Conservation (phyloP, 35 echinoderm and acorn worm genomes). For the Eucidaris tribuloides region DNA sequence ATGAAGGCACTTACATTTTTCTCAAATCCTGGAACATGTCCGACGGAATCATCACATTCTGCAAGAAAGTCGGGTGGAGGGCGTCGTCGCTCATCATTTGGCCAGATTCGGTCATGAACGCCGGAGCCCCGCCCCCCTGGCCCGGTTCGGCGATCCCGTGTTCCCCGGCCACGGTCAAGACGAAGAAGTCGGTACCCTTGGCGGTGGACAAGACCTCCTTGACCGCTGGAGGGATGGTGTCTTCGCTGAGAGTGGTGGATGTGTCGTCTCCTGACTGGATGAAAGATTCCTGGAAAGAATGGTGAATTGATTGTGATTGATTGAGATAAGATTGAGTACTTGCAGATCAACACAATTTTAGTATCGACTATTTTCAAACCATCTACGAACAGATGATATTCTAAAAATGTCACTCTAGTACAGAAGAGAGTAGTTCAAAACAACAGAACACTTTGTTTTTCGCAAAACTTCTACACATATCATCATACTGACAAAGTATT, state of each 20-base stretch:
- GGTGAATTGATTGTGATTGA: not conserved
- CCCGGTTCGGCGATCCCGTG: conserved; percentile 57
- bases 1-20: conserved; percentile 65
- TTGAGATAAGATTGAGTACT: too few species aligned
- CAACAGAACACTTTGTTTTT: too few species aligned
- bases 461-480: too few species aligned
- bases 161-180: conserved; percentile 73
- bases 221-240: conserved; percentile 76
- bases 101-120: not conserved
- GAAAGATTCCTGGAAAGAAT: conserved; percentile 17
- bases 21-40: conserved; percentile 57
- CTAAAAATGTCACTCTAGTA: too few species aligned
- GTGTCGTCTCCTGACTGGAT: conserved; percentile 3
- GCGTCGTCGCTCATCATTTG: not conserved
- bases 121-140: not conserved
- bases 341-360: too few species aligned
- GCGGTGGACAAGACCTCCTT: conserved; percentile 85
- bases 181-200: conserved; percentile 93
- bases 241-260: not conserved
- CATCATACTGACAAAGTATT: too few species aligned
- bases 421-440: too few species aligned
- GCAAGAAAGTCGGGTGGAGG: conserved; percentile 6
- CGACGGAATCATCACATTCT: conserved; percentile 65
- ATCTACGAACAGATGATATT: too few species aligned
- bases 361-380: too few species aligned